Percentiles rank a stretch among this genome's conserved stretches.
phyloP scores from a whole-genome alignment of 2,113 vertebrate species.

The Chaetops frenatus region DNA sequence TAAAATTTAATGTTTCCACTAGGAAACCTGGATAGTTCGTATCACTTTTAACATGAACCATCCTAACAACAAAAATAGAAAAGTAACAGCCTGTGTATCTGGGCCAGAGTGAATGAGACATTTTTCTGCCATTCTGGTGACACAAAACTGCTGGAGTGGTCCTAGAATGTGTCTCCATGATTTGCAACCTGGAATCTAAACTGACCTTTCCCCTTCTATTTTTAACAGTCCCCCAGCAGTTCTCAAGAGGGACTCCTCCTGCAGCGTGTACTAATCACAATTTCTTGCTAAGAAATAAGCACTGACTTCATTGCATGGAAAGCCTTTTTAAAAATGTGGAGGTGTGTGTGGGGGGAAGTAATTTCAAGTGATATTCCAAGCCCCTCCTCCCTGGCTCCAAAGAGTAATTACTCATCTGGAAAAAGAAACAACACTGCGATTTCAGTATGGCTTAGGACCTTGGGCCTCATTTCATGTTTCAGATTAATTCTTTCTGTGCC shows the following conservation, averaged over 20 bases:
- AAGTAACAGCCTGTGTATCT: neutral
- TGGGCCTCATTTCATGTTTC: constrained; percentile 39
- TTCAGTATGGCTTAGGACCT: constrained; percentile 61
- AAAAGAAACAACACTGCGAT: constrained; percentile 59
- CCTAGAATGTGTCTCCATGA: neutral
- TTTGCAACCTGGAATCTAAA: neutral
- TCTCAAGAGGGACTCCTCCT: neutral
- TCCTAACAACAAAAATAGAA: neutral
- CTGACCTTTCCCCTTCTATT: neutral
- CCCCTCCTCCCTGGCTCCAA: constrained; percentile 51
- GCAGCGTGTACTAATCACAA: neutral
- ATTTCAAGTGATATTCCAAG: constrained; percentile 70
- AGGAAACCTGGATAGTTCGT: neutral
- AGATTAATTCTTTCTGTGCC: constrained; percentile 41
- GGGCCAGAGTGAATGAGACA: neutral
- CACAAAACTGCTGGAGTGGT: neutral
- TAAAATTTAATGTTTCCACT: neutral
- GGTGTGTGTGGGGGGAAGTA: constrained; percentile 11
- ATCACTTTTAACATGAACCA: neutral
- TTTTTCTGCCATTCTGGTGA: neutral
- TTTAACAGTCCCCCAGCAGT: neutral
- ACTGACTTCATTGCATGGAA: constrained; percentile 39
- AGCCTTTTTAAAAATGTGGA: constrained; percentile 42
- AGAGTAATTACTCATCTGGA: constrained; percentile 66
- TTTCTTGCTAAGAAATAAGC: constrained; percentile 33